These are phyloP conservation scores for Lepidotrigona ventralis DNA, from an alignment of 1,140 invertebrate species.

Conservation along the genomic window DNA sequence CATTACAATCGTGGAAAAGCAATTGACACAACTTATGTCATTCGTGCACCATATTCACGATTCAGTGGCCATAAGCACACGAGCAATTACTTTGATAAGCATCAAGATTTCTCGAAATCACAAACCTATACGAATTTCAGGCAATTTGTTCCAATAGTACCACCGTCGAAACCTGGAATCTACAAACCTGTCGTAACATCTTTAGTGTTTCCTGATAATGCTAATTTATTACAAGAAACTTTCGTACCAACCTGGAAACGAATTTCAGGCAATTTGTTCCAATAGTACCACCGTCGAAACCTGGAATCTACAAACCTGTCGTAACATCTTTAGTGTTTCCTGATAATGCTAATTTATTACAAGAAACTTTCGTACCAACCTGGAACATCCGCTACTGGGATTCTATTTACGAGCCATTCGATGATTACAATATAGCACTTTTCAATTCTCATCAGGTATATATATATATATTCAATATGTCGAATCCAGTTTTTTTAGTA, in stretches of 20 bases:
- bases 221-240: slow-evolving; percentile 41
- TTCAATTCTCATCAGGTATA: slow-evolving; percentile 69
- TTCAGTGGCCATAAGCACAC: slow-evolving; percentile 29
- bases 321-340: slow-evolving; percentile 66
- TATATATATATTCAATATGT: not conserved
- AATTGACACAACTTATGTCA: slow-evolving; percentile 79
- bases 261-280: slow-evolving; percentile 55
- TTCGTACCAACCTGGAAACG: slow-evolving; percentile 65
- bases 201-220: slow-evolving; percentile 60
- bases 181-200: slow-evolving; percentile 70
- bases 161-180: slow-evolving; percentile 47
- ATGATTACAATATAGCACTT: slow-evolving; percentile 61
- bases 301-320: slow-evolving; percentile 67
- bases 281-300: slow-evolving; percentile 36
- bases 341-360: slow-evolving; percentile 41
- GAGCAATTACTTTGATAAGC: slow-evolving; percentile 42
- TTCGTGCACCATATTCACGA: slow-evolving; percentile 71
- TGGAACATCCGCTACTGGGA: slow-evolving; percentile 69
- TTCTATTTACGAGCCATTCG: slow-evolving; percentile 59
- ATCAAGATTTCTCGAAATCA: slow-evolving; percentile 53
- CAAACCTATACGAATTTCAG: slow-evolving; percentile 62
- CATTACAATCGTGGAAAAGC: slow-evolving; percentile 70
- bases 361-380: slow-evolving; percentile 51
- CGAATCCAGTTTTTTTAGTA: not conserved
- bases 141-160: slow-evolving; percentile 45